Conservation (phyloP, 2,113 vertebrate species). For the Onychostruthus taczanowskii region DNA sequence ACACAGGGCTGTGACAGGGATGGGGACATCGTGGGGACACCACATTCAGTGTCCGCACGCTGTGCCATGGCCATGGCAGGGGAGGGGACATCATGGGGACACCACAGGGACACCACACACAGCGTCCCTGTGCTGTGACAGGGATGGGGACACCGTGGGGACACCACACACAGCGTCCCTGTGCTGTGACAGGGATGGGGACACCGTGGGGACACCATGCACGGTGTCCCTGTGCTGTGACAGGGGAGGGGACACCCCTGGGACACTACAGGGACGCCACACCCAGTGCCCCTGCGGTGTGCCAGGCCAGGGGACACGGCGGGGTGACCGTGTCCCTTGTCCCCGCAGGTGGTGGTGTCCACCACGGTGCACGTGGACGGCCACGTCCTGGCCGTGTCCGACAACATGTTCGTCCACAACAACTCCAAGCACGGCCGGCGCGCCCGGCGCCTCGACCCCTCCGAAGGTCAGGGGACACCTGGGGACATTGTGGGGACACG, state of each 20-base stretch:
- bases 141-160: not conserved
- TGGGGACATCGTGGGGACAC: too few relatives aligned
- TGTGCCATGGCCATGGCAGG: not conserved
- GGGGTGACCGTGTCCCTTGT: not conserved
- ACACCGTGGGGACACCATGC: not conserved
- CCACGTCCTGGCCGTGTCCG: conserved; percentile 89
- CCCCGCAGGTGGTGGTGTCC: conserved; percentile 88
- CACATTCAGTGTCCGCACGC: too few relatives aligned
- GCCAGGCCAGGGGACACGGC: not conserved
- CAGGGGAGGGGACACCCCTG: not conserved
- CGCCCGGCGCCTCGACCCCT: conserved; percentile 89
- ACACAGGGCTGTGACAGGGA: too few relatives aligned
- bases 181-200: not conserved
- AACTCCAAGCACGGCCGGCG: conserved; percentile 96
- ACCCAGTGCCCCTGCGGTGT: not conserved
- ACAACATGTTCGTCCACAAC: conserved; percentile 98
- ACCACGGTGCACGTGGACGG: conserved; percentile 94
- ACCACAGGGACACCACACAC: not conserved
- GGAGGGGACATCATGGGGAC: not conserved
- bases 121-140: too few relatives aligned
- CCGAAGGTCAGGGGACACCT: conserved; percentile 81
- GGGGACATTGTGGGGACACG: not conserved
- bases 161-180: not conserved
- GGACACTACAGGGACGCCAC: not conserved
- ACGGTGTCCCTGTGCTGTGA: not conserved